Evolutionary conservation across 2,888 invertebrate species (phyloP).

Genomic region (Hyposoter dolosus): DNA sequence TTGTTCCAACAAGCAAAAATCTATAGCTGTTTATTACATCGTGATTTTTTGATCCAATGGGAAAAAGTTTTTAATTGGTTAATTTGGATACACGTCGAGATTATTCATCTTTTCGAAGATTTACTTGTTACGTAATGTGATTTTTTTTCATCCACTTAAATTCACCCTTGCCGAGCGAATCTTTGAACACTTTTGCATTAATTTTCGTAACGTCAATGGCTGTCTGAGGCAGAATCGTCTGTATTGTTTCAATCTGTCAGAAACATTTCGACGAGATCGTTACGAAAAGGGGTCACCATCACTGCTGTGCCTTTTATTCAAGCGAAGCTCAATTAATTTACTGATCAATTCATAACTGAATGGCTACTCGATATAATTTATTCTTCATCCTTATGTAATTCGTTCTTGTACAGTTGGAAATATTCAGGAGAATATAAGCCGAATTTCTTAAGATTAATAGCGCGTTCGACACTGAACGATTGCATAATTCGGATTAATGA

Average conservation of each 20-base stretch:
- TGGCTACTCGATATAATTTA: neutral
- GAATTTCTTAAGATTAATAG: neutral
- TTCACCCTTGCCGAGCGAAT: neutral
- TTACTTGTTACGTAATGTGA: too few relatives aligned
- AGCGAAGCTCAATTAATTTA: conserved; percentile 46
- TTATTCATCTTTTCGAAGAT: too few relatives aligned
- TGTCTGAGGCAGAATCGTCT: conserved; percentile 51
- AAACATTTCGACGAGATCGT: conserved; percentile 56
- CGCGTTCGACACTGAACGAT: neutral
- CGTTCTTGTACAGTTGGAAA: neutral
- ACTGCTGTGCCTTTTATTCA: conserved; percentile 35
- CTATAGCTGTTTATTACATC: neutral
- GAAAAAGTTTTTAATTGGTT: neutral
- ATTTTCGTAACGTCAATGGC: conserved; percentile 13
- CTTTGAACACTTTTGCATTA: conserved; percentile 49
- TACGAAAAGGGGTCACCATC: conserved; percentile 14
- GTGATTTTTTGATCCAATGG: neutral
- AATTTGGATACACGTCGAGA: neutral
- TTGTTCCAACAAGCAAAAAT: neutral
- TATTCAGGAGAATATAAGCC: neutral
- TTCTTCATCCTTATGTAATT: neutral
- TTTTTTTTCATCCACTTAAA: neutral
- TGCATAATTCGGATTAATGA: neutral
- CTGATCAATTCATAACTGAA: neutral
- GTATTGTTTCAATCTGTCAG: conserved; percentile 67